A percentile compares a stretch with the other conserved stretches of the same genome.
Evolutionary conservation across 1,140 invertebrate genomes (phyloP).

Genomic region (Brachionus rotundiformis): DNA sequence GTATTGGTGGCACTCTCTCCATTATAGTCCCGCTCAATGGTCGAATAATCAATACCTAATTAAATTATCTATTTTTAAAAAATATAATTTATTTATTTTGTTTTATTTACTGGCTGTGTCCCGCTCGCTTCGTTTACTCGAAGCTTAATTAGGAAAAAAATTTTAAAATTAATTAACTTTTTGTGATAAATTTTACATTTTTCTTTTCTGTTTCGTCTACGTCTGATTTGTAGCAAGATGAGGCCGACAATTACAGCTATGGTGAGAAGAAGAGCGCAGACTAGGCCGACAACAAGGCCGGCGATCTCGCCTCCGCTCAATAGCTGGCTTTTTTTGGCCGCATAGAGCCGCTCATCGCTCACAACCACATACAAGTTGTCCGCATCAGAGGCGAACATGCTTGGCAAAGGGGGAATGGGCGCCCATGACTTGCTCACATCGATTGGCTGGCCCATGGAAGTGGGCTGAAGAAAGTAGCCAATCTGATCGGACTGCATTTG

Average conservation of each 20-base stretch:
- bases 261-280: neutral
- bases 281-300: constrained; percentile 47
- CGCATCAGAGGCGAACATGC: neutral
- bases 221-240: constrained; percentile 3
- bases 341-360: constrained; percentile 32
- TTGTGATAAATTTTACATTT: constrained; percentile 48
- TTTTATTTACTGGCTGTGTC: constrained; percentile 33
- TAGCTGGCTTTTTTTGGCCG: neutral
- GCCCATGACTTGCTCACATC: constrained; percentile 24
- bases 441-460: constrained; percentile 12
- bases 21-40: constrained; percentile 39
- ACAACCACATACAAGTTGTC: constrained; percentile 12
- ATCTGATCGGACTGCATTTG: constrained; percentile 45
- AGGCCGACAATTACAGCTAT: constrained; percentile 1
- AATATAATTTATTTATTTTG: neutral
- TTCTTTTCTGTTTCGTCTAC: neutral
- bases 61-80: neutral
- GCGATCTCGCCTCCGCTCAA: constrained; percentile 46
- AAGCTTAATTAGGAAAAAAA: neutral
- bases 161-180: constrained; percentile 21
- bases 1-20: constrained; percentile 40
- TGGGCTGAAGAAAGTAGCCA: constrained; percentile 14
- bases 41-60: constrained; percentile 39
- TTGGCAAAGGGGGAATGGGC: constrained; percentile 26
- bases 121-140: neutral